Evolutionary conservation across 2,888 invertebrate genomes (phyloP), one percentile per base, ranked within the genome.

Genomic region (Drosophila mulleri): DNA sequence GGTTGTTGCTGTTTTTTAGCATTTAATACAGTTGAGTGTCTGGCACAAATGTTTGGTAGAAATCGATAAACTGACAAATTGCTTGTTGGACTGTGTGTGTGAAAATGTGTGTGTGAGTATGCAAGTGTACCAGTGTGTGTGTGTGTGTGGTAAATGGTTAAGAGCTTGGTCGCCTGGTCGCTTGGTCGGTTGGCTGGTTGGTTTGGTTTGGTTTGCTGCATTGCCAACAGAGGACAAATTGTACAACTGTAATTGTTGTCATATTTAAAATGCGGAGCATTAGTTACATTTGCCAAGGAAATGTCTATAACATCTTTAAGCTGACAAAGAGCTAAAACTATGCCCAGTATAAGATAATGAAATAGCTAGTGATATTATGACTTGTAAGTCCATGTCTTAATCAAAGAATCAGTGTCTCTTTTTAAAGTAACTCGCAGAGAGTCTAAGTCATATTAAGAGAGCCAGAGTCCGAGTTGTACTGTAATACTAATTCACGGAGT

Each of bases 61-160:
- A 87, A 90, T 91, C 90, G 91, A 91, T 91, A 91, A 90, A 91
- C 90, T 91, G 90, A 91, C 90, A 90, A 90, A 90, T 90, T 90
- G 90, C 87, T 88, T 89, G 88, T 90, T 89, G 90, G 78, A 67
- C 69, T 81, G 64, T 77, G 75, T 79, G 45, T 79, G 45, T 66
- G 63, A 77, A 65, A 63, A 35, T 50, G 26, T 67, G 42, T 59
- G 45, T 59, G 45, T 59, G 67, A 35, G 67, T 67, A 45, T 50
- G 57, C 42, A 47, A 53, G 63, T 42, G 58, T 63, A 62, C 23
- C 0, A 29, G 61, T 48, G 53, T 71, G 39, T 35, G 53, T 26
- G 39, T 59, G 63, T 67, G 78, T 82, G 86, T 72, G 88, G 89
- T 76, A 86, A 88, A 80, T 86, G 88, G 89, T 80, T 83, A 88